Percentiles rank a stretch among this genome's conserved stretches.
Conservation (phyloP, 1,140 invertebrate genomes). For the Cydia splendana region DNA sequence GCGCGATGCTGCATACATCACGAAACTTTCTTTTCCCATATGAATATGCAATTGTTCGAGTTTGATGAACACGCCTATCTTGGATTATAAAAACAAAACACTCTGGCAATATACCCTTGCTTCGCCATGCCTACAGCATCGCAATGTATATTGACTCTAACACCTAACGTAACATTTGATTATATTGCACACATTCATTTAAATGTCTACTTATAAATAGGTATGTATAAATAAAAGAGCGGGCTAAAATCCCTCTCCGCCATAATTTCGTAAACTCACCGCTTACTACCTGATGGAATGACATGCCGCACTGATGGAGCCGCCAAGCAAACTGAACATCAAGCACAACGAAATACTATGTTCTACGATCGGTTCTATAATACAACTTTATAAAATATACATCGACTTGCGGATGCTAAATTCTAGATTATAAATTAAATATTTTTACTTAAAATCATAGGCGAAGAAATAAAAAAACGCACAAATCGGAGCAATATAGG, state of each 20-base stretch:
- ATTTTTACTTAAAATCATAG: conserved; percentile 14
- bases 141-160: conserved; percentile 53
- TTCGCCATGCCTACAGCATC: conserved; percentile 29
- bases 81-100: conserved; percentile 1
- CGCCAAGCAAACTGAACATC: conserved; percentile 72
- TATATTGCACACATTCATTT: conserved; percentile 76
- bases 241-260: conserved; percentile 78
- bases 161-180: conserved; percentile 69
- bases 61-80: not conserved
- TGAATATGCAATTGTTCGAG: conserved; percentile 6
- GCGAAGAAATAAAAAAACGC: not conserved
- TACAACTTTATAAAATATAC: not conserved
- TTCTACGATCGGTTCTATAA: not conserved
- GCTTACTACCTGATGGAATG: conserved; percentile 76
- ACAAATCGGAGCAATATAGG: not conserved
- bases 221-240: conserved; percentile 56
- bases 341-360: conserved; percentile 21
- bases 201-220: conserved; percentile 46
- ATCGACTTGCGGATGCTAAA: not conserved
- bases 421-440: not conserved
- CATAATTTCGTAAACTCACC: conserved; percentile 77
- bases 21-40: conserved; percentile 17
- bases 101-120: conserved; percentile 5
- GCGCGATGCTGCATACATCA: conserved; percentile 26
- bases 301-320: conserved; percentile 60